Percentiles rank a stretch among this genome's conserved stretches.
Conservation (phyloP, 2,888 invertebrate genomes). For the Andrena praecox region DNA sequence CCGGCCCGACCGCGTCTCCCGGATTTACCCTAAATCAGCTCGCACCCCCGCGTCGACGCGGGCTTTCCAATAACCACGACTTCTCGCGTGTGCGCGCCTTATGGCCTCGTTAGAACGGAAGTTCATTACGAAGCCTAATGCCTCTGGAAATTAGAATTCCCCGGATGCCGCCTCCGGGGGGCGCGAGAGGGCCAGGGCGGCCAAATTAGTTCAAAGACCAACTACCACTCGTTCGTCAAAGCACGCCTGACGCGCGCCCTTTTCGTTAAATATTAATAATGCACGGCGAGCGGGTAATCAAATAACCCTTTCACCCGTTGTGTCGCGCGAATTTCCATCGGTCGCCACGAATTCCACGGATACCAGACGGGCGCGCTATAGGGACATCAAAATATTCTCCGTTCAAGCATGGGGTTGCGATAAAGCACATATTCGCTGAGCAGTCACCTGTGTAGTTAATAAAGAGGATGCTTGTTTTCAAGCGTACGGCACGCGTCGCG, state of each 20-base stretch:
- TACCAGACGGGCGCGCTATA: constrained; percentile 18
- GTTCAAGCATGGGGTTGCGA: not conserved
- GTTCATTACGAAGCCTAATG: constrained; percentile 69
- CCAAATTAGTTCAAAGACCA: constrained; percentile 62
- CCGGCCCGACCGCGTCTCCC: too few species aligned
- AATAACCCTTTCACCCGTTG: constrained; percentile 37
- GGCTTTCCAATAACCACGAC: constrained; percentile 67
- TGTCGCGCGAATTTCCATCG: constrained; percentile 32
- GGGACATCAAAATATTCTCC: not conserved
- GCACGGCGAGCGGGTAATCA: constrained; percentile 6
- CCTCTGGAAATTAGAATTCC: constrained; percentile 72
- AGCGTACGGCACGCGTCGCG: too few species aligned
- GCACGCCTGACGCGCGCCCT: constrained; percentile 33
- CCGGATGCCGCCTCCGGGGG: constrained; percentile 49
- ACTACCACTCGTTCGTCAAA: constrained; percentile 41
- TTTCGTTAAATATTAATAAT: constrained; percentile 55
- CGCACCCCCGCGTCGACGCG: constrained; percentile 33
- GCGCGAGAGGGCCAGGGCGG: not conserved
- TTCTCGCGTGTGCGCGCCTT: constrained; percentile 66
- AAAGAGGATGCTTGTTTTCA: too few species aligned
- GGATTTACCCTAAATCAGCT: too few species aligned
- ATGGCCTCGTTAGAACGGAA: constrained; percentile 70
- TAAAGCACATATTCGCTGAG: too few species aligned
- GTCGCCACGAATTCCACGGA: constrained; percentile 28
- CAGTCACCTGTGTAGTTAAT: too few species aligned